These are phyloP conservation scores for Carcharodon carcharias DNA, from an alignment of 2,797 vertebrate genomes.

Conservation along the genomic window DNA sequence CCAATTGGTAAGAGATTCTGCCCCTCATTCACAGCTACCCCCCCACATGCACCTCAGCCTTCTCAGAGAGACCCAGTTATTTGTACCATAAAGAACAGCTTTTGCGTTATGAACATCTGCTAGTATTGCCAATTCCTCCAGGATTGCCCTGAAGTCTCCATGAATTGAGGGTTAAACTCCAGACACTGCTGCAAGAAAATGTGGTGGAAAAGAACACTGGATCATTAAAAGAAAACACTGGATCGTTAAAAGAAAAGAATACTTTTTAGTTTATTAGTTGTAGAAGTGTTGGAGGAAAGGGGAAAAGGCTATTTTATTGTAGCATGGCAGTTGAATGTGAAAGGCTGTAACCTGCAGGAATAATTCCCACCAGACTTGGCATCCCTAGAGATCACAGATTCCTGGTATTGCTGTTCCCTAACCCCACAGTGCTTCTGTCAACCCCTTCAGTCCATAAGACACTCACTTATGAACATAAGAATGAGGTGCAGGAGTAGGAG, in stretches of 20 bases:
- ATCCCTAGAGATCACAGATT: neutral
- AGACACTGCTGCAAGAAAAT: neutral
- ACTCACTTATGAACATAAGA: neutral
- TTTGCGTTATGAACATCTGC: neutral
- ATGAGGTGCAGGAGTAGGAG: too few species aligned
- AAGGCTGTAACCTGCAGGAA: neutral
- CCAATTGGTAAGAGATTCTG: conserved; percentile 56
- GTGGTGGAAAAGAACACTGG: neutral
- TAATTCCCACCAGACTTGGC: neutral
- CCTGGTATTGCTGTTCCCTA: neutral
- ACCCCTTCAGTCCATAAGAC: neutral
- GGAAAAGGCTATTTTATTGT: neutral
- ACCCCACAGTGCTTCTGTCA: neutral
- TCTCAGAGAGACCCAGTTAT: neutral
- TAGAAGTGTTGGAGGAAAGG: neutral
- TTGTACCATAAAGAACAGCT: neutral
- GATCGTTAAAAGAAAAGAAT: neutral
- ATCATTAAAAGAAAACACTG: neutral
- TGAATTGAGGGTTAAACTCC: neutral
- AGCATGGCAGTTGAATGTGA: neutral
- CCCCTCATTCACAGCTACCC: too few species aligned
- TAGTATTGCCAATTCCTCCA: neutral
- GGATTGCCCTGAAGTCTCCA: neutral
- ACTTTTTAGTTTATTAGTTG: neutral
- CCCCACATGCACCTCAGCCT: neutral